Conservation (phyloP, 2,797 vertebrate species). For the Myripristis murdjan region DNA sequence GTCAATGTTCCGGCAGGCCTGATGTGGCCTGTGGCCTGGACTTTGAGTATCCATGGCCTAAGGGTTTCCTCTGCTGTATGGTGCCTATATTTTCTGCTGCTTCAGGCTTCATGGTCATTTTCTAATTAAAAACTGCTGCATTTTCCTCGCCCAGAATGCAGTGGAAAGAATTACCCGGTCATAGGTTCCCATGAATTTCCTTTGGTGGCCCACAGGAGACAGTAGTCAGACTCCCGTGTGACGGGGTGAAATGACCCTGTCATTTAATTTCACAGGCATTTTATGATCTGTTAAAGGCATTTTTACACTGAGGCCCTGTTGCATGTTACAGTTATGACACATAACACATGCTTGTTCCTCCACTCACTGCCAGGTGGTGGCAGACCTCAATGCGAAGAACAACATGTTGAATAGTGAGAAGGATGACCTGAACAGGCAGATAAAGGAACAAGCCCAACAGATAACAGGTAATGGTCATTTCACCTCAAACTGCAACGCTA, state of each 20-base stretch:
- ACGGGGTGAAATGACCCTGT: too few relatives aligned
- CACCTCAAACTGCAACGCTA: background rate
- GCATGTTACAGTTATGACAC: background rate
- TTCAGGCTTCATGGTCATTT: conserved; percentile 2
- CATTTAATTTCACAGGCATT: too few relatives aligned
- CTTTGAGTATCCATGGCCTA: too few relatives aligned
- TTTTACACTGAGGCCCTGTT: too few relatives aligned
- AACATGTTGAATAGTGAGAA: conserved; percentile 89
- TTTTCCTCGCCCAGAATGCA: background rate
- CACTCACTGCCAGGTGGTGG: conserved; percentile 84
- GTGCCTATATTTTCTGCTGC: background rate
- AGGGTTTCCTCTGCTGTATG: background rate
- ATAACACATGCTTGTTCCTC: background rate
- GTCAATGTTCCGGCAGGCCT: too few relatives aligned
- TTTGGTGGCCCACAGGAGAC: too few relatives aligned
- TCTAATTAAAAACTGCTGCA: background rate
- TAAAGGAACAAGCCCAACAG: conserved; percentile 89
- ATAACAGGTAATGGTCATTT: conserved; percentile 86
- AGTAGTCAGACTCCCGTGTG: too few relatives aligned
- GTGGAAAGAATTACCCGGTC: background rate
- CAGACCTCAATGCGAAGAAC: conserved; percentile 93
- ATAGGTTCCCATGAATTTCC: too few relatives aligned
- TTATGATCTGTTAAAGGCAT: too few relatives aligned
- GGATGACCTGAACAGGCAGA: conserved; percentile 88
- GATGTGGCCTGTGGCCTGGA: too few relatives aligned